Evolutionary conservation across 64 coral and sea anemone species (phyloP).

Genomic region (Pachyseris speciosa): DNA sequence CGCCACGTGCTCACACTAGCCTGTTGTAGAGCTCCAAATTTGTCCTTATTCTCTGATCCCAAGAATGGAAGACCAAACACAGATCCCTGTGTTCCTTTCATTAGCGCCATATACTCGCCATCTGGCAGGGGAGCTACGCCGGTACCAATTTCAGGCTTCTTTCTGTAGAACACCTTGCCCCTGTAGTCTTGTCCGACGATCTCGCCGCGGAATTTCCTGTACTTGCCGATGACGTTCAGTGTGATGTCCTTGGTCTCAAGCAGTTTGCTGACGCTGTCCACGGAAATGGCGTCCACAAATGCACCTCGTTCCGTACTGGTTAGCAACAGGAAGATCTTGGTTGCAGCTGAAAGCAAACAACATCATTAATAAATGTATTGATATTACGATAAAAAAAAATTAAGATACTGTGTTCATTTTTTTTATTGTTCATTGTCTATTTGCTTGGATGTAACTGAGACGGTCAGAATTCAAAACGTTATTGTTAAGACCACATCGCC

Average conservation of each 20-base stretch:
- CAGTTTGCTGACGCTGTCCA: slow-evolving; percentile 56
- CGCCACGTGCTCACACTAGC: slow-evolving; percentile 75
- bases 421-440: too few relatives aligned
- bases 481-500: too few relatives aligned
- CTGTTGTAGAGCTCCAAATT: slow-evolving; percentile 58
- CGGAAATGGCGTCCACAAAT: not conserved
- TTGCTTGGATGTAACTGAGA: too few relatives aligned
- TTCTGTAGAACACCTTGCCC: slow-evolving; percentile 76
- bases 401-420: too few relatives aligned
- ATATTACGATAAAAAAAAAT: not conserved
- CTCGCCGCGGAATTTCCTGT: slow-evolving; percentile 63
- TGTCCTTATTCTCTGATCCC: slow-evolving; percentile 36
- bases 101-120: slow-evolving; percentile 76
- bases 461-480: too few relatives aligned
- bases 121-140: slow-evolving; percentile 51
- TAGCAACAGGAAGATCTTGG: slow-evolving; percentile 83
- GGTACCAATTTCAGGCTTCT: slow-evolving; percentile 14
- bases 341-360: slow-evolving; percentile 19
- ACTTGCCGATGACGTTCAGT: slow-evolving; percentile 87
- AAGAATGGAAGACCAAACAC: slow-evolving; percentile 79
- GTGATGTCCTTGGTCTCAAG: slow-evolving; percentile 81
- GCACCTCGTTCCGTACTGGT: slow-evolving; percentile 69
- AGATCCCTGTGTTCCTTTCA: slow-evolving; percentile 76
- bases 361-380: not conserved
- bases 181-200: slow-evolving; percentile 78